Conservation (phyloP, 2,797 vertebrate genomes). For the Thalassophryne amazonica region DNA sequence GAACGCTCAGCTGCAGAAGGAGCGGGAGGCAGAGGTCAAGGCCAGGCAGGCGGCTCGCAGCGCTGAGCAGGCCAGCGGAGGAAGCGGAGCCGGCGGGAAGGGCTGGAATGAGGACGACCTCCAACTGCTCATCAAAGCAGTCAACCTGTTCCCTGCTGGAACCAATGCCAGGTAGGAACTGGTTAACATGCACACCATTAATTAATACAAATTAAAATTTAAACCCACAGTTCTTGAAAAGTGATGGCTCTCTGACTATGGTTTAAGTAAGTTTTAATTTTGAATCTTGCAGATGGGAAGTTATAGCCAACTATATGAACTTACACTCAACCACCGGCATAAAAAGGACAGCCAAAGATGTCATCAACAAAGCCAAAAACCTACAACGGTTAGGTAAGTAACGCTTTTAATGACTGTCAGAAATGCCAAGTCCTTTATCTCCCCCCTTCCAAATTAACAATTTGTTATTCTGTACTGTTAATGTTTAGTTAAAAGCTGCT, state of each 20-base stretch:
- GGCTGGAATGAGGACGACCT: slow-evolving; percentile 96
- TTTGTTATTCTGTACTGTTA: no score
- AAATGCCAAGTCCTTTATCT: no score
- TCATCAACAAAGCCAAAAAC: slow-evolving; percentile 97
- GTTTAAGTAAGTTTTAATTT: not conserved
- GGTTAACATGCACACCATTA: no score
- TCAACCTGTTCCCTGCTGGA: slow-evolving; percentile 97
- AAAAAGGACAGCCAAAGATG: slow-evolving; percentile 94
- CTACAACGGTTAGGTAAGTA: slow-evolving; percentile 92
- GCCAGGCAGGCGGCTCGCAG: slow-evolving; percentile 86
- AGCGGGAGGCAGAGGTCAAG: slow-evolving; percentile 91
- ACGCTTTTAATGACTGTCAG: no score
- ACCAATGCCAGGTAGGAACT: slow-evolving; percentile 90
- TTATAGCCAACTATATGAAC: slow-evolving; percentile 99
- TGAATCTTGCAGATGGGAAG: slow-evolving; percentile 87
- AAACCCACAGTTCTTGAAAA: no score
- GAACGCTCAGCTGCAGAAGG: slow-evolving; percentile 88
- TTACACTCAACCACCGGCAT: slow-evolving; percentile 90
- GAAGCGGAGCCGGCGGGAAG: slow-evolving; percentile 78
- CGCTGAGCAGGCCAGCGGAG: slow-evolving; percentile 84
- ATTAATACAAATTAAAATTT: no score
- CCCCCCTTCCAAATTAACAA: no score
- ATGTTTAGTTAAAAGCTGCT: no score
- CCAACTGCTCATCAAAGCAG: slow-evolving; percentile 96
- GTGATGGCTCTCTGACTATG: no score